phyloP scores from a whole-genome alignment of 1,140 invertebrate genomes.

The Melitaea cinxia region DNA sequence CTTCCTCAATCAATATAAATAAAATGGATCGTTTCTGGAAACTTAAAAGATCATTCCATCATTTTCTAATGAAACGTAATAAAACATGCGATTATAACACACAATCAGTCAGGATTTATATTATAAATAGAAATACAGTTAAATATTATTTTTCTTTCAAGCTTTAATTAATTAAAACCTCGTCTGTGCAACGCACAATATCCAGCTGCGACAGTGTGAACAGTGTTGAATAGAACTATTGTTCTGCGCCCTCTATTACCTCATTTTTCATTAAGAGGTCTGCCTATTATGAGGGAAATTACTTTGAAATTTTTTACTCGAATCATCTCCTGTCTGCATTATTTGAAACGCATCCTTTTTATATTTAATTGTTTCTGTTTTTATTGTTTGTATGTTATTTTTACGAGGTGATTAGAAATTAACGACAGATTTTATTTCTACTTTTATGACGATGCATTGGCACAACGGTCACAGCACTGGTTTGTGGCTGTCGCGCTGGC shows the following conservation, averaged over 20 bases:
- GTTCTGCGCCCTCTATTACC: constrained; percentile 32
- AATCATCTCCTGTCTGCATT: constrained; percentile 10
- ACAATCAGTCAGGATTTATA: background rate
- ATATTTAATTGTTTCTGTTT: background rate
- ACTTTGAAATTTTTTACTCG: constrained; percentile 25
- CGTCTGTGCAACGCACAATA: constrained; percentile 24
- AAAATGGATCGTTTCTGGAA: too few species aligned
- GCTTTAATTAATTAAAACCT: constrained; percentile 26
- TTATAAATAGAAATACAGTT: constrained; percentile 10
- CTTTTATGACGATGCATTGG: too few species aligned
- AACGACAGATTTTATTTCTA: background rate
- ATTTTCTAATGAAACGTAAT: too few species aligned
- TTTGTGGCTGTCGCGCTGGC: too few species aligned
- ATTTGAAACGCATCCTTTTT: constrained; percentile 16
- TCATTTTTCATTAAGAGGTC: constrained; percentile 38
- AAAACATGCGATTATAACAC: too few species aligned
- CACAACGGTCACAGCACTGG: too few species aligned
- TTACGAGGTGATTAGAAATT: background rate
- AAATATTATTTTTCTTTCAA: constrained; percentile 1
- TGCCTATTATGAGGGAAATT: constrained; percentile 26
- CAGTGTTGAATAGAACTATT: constrained; percentile 21
- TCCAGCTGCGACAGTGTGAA: constrained; percentile 20
- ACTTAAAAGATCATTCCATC: too few species aligned
- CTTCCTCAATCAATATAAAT: too few species aligned
- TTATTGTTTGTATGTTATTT: background rate